These are phyloP conservation scores for Formica exsecta DNA, from an alignment of 1,140 invertebrate species.

Conservation along the genomic window DNA sequence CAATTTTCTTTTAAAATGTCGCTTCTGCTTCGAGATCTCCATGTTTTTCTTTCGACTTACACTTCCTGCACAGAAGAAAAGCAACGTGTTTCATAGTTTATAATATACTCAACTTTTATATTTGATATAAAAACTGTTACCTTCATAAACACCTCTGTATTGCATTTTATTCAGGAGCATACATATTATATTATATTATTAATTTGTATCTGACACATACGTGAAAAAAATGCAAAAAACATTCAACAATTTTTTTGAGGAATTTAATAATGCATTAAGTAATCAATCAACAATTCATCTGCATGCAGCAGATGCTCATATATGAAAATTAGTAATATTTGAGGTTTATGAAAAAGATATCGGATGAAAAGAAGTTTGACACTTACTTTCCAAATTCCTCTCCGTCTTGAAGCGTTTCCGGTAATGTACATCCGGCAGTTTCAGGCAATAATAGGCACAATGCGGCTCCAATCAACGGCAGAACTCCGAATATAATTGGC, in stretches of 20 bases:
- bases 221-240: not conserved
- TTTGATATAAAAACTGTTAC: slow-evolving; percentile 1
- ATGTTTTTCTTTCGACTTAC: slow-evolving; percentile 58
- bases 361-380: not conserved
- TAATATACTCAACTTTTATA: not conserved
- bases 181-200: not conserved
- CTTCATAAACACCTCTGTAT: not conserved
- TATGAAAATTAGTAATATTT: slow-evolving; percentile 2
- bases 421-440: slow-evolving; percentile 90
- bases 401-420: slow-evolving; percentile 93
- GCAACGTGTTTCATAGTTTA: slow-evolving; percentile 7
- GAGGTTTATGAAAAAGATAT: not conserved
- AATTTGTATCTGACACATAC: not conserved
- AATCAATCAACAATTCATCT: not conserved
- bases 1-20: slow-evolving; percentile 69
- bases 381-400: slow-evolving; percentile 90
- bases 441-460: slow-evolving; percentile 91
- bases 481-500: slow-evolving; percentile 89
- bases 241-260: not conserved
- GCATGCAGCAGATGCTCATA: not conserved
- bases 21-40: slow-evolving; percentile 76
- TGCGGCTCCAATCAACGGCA: slow-evolving; percentile 89
- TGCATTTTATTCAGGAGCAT: slow-evolving; percentile 23
- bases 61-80: slow-evolving; percentile 60
- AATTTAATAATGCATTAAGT: slow-evolving; percentile 3